Percentiles rank a stretch among this genome's conserved stretches.
Conservation (phyloP, 2,113 vertebrate genomes). For the Saguinus imperator region DNA sequence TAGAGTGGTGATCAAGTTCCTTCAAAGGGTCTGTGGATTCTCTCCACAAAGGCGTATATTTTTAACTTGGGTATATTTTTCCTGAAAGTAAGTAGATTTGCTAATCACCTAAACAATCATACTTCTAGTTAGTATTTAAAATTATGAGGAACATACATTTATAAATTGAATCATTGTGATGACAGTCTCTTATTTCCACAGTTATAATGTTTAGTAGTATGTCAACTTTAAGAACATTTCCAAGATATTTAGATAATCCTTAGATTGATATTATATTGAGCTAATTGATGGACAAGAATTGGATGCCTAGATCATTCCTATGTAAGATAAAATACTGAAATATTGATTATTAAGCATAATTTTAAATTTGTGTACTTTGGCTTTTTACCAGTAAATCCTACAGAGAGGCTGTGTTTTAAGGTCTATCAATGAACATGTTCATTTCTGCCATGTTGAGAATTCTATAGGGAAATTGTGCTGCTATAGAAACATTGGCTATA, state of each 20-base stretch:
- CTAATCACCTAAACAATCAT: neutral
- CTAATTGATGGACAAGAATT: neutral
- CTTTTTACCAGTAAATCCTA: neutral
- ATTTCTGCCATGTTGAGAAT: neutral
- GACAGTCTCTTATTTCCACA: neutral
- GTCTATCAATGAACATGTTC: neutral
- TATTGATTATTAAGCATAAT: neutral
- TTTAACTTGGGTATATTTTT: neutral
- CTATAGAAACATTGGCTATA: neutral
- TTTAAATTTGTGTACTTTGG: neutral
- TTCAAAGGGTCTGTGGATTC: too few species aligned
- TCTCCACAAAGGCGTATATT: neutral
- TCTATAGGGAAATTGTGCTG: neutral
- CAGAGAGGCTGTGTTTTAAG: neutral
- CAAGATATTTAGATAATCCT: neutral
- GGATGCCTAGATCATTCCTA: neutral
- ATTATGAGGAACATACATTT: neutral
- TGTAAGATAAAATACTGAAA: neutral
- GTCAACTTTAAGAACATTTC: neutral
- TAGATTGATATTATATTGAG: neutral
- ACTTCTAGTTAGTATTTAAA: neutral
- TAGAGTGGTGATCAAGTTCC: too few species aligned
- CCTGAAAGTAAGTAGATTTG: neutral
- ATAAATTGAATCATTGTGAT: constrained; percentile 1
- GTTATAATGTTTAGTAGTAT: neutral